Conservation (phyloP, 2,113 vertebrate species). For the Gopherus evgoodei region DNA sequence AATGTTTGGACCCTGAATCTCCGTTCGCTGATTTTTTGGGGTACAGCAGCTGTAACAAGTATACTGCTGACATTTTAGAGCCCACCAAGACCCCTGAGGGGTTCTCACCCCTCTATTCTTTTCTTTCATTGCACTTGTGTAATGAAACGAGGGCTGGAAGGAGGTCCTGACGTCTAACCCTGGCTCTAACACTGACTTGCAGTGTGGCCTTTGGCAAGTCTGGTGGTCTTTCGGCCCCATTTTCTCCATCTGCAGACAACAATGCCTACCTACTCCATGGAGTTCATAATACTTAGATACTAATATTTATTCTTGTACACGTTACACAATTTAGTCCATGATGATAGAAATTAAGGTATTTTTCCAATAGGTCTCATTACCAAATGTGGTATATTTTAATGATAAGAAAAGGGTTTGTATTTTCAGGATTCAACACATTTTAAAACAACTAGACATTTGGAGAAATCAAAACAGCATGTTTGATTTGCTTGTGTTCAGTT, state of each 20-base stretch:
- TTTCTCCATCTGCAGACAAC: conserved; percentile 37
- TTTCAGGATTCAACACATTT: conserved; percentile 55
- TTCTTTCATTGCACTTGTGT: background rate
- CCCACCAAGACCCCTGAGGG: background rate
- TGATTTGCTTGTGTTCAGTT: conserved; percentile 41
- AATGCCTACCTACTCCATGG: conserved; percentile 42
- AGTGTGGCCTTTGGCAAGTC: background rate
- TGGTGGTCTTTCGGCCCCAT: conserved; percentile 6
- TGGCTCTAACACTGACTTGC: conserved; percentile 5
- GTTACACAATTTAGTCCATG: conserved; percentile 41
- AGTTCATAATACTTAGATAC: conserved; percentile 50
- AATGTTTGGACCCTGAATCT: background rate
- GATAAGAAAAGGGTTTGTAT: conserved; percentile 62
- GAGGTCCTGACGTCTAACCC: background rate
- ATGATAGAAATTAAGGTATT: conserved; percentile 48
- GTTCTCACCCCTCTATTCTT: background rate
- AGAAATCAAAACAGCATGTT: conserved; percentile 50
- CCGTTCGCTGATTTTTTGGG: background rate
- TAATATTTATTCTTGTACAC: conserved; percentile 46
- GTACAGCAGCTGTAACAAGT: background rate
- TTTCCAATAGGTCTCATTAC: conserved; percentile 50
- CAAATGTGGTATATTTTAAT: conserved; percentile 35
- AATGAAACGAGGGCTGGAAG: background rate
- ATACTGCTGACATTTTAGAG: background rate
- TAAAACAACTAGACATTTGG: conserved; percentile 56